Evolutionary conservation across 2,888 invertebrate genomes (phyloP).

Genomic region (Capitulum mitella): DNA sequence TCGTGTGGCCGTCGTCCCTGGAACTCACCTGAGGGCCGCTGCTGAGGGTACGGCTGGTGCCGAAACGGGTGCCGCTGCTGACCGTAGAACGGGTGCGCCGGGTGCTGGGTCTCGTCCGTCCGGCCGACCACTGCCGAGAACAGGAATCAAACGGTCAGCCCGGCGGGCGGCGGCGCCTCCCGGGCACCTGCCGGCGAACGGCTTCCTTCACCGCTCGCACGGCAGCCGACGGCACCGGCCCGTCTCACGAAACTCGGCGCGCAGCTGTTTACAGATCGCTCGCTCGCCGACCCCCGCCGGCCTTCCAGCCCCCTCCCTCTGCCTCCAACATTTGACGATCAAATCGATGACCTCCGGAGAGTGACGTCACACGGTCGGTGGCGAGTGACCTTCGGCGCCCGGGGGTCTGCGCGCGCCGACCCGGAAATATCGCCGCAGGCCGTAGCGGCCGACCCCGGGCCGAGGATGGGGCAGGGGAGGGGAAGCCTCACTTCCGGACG

Average conservation of each 20-base stretch:
- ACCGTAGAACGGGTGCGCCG: constrained; percentile 8
- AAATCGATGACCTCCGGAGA: background rate
- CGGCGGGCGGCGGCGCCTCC: no score
- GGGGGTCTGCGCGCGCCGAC: constrained; percentile 3
- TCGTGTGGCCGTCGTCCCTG: background rate
- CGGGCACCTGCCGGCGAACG: no score
- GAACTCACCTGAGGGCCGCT: background rate
- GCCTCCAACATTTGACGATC: background rate
- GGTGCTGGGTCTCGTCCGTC: background rate
- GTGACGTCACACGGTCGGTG: background rate
- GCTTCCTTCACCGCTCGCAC: background rate
- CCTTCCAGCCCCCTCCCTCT: background rate
- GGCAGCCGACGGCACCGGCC: background rate
- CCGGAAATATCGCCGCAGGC: background rate
- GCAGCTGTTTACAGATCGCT: background rate
- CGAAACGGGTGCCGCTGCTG: constrained; percentile 17
- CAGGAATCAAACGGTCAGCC: background rate
- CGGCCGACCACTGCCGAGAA: background rate
- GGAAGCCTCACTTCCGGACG: no score
- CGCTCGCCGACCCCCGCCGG: background rate
- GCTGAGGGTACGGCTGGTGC: constrained; percentile 1
- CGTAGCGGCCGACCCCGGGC: background rate
- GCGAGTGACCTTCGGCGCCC: background rate
- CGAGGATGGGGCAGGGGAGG: no score
- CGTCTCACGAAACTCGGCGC: background rate